Evolutionary conservation across 2,888 invertebrate genomes (phyloP), one percentile per base, ranked within the genome.

Genomic region (Lasioglossum marginatum): DNA sequence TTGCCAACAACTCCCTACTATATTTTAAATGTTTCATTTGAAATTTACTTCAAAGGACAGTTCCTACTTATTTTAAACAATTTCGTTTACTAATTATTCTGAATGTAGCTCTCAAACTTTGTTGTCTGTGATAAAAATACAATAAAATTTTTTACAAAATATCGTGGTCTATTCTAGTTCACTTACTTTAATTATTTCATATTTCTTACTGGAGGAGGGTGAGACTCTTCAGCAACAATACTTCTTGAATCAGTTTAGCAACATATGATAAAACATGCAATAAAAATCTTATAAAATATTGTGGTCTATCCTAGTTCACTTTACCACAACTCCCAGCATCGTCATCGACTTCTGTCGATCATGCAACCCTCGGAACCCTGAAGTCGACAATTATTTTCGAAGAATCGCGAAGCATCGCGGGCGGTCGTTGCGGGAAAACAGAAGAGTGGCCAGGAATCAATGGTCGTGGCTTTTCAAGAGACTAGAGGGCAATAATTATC

Each of bases 401-500:
- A 34, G 12, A 31, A 81, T 71, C 77, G 37, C 27, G 16, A 4
- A 34, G 40, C 84, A 63, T 86, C 76, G 86, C 86, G 79, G 83
- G 89, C 87, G 89, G 89, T 89, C 83, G 68, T 12, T 14, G 40
- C 45, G 70, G 80, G 78, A 84, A 86, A 89, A 78, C n/a, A 43
- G 71, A 63, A 63, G 19, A 63, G 66, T 81, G 37, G 31, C 14
- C 23, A 8, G 23, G 14, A 45, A 71, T 52, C 52, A 70, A 37
- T 57, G 70, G 14, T 66, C 70, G 83, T 75, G 79, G 81, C 84
- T 89, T 84, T 89, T 82, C 52, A 77, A 76, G 23, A 82, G 87
- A 86, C 77, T 89, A 90, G 91, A 90, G 91, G 89, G 87, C 89
- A 91, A 92, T 92, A 93, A 93, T 92, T 92, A 93, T 89, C 90